Base-by-base conservation (phyloP, 1,140 invertebrate genomes). In the Drosophila miranda region DNA sequence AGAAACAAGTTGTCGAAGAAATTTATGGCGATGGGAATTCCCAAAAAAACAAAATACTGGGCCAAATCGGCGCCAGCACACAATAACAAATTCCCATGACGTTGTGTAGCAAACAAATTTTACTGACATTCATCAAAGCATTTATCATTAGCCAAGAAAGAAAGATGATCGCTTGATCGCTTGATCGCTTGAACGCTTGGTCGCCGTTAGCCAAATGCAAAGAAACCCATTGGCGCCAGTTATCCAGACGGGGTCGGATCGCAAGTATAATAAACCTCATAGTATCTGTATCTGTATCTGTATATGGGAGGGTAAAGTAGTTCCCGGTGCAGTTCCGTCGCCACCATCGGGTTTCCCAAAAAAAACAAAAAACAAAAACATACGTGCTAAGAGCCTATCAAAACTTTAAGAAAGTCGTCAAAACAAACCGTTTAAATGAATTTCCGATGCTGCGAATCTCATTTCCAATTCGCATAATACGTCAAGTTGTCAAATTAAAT, bases 81-180 rank as follows among this genome's bases (percentile, higher is more conserved):
- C 75, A 84, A 79, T 50, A 83, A 79, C 71, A 76, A 79, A 77
- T 73, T 81, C 58, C 68, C 81, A 81, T 80, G 74, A 77, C 64
- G 57, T 53, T 52, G 75, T 64, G 80, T 86, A 75, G 61, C 80
- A 83, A 80, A 76, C 76, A 80, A 67, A 83, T 49, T 78, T 70
- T 42, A 48, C 69, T 57, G 16, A 70, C 49, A 74, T 60, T 79
- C 50, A 56, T 73, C 51, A 67, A 54, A 28, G 70, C 76, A 82
- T 76, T 84, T 84, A 80, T 84, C 76, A 80, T 84, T 84, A 80
- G 76, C 46, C 81, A 41, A 23, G 28, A 70, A 68, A 86, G 70
- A 67, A 55, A 64, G 62, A 64, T 72, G 75, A 57, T 66, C 61
- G 68, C n/a, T 58, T 59, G 59, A 58, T 45, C 46, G 63, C 49